Conservation (phyloP, 2,797 vertebrate species). For the Bovichtus variegatus region DNA sequence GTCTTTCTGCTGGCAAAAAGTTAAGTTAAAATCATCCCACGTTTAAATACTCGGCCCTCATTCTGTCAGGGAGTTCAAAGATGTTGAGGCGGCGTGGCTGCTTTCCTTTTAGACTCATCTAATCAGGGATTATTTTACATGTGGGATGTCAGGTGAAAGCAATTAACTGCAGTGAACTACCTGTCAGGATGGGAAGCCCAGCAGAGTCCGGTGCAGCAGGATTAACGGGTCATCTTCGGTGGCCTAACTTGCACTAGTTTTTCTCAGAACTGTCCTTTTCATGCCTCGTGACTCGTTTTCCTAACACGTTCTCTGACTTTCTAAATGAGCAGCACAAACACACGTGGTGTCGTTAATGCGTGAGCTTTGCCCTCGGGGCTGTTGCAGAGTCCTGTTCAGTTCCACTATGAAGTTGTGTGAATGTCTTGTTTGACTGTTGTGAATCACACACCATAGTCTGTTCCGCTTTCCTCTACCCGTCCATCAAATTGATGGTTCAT, state of each 20-base stretch:
- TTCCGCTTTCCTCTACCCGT: background rate
- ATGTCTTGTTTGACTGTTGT: constrained; percentile 13
- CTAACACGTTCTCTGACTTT: background rate
- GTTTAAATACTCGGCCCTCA: constrained; percentile 45
- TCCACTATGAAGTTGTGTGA: background rate
- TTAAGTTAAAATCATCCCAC: constrained; percentile 20
- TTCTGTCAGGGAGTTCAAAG: constrained; percentile 56
- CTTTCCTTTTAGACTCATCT: constrained; percentile 35
- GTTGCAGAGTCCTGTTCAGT: constrained; percentile 19
- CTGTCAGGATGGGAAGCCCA: constrained; percentile 47
- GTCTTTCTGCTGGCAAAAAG: constrained; percentile 7
- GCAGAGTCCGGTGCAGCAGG: constrained; percentile 39
- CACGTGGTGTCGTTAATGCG: constrained; percentile 1
- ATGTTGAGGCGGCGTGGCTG: background rate
- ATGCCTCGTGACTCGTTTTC: constrained; percentile 4
- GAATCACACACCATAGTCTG: background rate
- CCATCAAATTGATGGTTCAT: background rate
- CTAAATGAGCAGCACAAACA: constrained; percentile 4
- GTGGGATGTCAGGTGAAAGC: constrained; percentile 57
- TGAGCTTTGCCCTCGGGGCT: constrained; percentile 11
- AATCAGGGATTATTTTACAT: constrained; percentile 58
- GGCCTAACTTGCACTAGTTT: background rate
- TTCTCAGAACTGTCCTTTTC: constrained; percentile 2
- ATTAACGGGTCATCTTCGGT: constrained; percentile 40
- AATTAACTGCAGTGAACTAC: constrained; percentile 66